A percentile compares a stretch with the other conserved stretches of the same genome.
Conservation (phyloP, 1,140 invertebrate genomes). For the Sarcophaga peregrina region DNA sequence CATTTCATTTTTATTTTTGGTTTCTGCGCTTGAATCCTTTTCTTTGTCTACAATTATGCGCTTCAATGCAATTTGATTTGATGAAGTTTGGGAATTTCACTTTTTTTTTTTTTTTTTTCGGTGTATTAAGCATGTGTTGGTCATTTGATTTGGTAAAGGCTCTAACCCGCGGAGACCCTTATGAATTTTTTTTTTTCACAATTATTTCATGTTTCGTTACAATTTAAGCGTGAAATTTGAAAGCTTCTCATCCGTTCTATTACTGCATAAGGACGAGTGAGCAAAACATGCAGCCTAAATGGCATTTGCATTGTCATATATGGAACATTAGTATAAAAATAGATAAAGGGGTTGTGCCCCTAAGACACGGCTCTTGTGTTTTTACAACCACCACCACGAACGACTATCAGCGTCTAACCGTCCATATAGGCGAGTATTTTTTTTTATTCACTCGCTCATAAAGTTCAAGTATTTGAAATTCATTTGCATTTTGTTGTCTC, state of each 20-base stretch:
- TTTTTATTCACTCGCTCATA: neutral
- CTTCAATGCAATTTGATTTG: slow-evolving; percentile 18
- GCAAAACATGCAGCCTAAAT: no score
- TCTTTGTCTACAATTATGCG: slow-evolving; percentile 20
- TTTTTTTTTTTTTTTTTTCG: neutral
- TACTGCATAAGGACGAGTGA: no score
- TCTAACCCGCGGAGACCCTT: slow-evolving; percentile 35
- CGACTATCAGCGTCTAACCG: neutral
- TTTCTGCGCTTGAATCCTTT: neutral
- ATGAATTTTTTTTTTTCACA: neutral
- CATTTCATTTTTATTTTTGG: neutral
- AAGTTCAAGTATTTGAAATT: slow-evolving; percentile 34
- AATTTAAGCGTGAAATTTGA: slow-evolving; percentile 39
- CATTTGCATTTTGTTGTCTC: slow-evolving; percentile 22
- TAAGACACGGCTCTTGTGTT: neutral
- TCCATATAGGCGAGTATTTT: neutral
- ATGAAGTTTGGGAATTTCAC: slow-evolving; percentile 6
- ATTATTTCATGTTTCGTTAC: slow-evolving; percentile 17
- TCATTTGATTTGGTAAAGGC: neutral
- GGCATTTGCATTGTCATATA: slow-evolving; percentile 42
- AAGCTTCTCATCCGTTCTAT: neutral
- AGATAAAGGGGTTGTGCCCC: neutral
- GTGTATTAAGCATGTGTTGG: neutral
- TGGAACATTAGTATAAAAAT: neutral
- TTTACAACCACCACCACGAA: neutral